Evolutionary conservation across 2,888 invertebrate genomes (phyloP), one percentile per base, ranked within the genome.

Genomic region (Meliscaeva auricollis): DNA sequence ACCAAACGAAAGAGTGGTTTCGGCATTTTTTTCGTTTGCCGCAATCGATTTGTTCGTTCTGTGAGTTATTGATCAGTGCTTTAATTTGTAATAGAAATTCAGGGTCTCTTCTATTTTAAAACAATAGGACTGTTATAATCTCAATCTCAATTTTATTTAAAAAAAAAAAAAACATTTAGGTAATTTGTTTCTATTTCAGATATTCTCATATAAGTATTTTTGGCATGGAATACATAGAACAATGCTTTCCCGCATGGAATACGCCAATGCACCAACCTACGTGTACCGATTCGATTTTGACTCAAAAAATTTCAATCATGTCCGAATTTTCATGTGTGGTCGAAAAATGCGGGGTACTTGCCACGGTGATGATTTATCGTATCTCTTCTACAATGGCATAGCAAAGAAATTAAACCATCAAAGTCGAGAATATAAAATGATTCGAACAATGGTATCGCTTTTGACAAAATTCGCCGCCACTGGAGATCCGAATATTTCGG

Each of bases 191-290:
- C 84, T 87, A 1, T 69, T 73, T 32, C 20, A 92, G 92, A 88
- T 92, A 17, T 90, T 91, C 78, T 90, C 91, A 0, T 91, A 92
- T 68, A 92, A 91, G 89, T 89, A 89, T 46, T 92, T 92, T 75
- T 92, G 92, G 92, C 92, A 92, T 77, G 91, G 90, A 78, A 91
- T 92, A 38, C 91, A 92, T 72, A 89, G 92, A 11, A 91, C 91
- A 0, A 22, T 91, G 48, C 87, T 90, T 13, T 91, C 92, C 7
- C 90, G 92, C 0, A 76, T 88, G 0, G 83, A 90, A 46, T 81
- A 91, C 75, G 88, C 91, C 7, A 87, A 69, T n/a, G 90, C 90
- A 0, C 89, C 91, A 15, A 92, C 92, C 3, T 92, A 89, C 77
- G 88, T 92, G 3, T 92, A 92, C 83, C 90, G 92, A 35, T 92